These are phyloP conservation scores for Conus betulinus DNA, from an alignment of 1,140 invertebrate species.

Conservation along the genomic window DNA sequence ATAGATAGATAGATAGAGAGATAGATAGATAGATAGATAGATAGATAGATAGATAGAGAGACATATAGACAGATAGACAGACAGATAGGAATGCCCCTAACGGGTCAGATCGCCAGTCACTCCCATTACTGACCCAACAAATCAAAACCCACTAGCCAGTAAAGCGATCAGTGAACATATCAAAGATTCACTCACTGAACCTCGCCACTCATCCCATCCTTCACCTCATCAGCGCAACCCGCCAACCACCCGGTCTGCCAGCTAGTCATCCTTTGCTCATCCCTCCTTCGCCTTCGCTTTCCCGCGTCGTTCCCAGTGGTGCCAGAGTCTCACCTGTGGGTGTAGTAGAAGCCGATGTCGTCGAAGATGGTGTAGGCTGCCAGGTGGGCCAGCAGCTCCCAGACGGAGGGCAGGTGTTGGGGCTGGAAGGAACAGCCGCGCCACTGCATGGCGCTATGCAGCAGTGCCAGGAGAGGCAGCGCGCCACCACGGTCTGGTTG, in stretches of 20 bases:
- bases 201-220: no score
- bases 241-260: no score
- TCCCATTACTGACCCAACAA: neutral
- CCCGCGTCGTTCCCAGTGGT: neutral
- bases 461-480: no score
- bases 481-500: no score
- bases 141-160: no score
- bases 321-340: neutral
- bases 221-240: no score
- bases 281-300: neutral
- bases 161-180: neutral
- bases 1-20: no score
- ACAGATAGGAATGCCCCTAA: neutral
- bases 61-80: neutral
- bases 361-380: neutral
- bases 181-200: neutral
- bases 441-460: no score
- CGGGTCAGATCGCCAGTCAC: no score
- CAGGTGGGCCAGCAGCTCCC: neutral
- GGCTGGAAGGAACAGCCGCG: neutral
- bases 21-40: neutral
- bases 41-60: neutral
- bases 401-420: neutral
- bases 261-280: neutral
- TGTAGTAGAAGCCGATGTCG: slow-evolving; percentile 10